Evolutionary conservation across 2,888 invertebrate genomes (phyloP), one percentile per base, ranked within the genome.

Genomic region (Pandemis corylana): DNA sequence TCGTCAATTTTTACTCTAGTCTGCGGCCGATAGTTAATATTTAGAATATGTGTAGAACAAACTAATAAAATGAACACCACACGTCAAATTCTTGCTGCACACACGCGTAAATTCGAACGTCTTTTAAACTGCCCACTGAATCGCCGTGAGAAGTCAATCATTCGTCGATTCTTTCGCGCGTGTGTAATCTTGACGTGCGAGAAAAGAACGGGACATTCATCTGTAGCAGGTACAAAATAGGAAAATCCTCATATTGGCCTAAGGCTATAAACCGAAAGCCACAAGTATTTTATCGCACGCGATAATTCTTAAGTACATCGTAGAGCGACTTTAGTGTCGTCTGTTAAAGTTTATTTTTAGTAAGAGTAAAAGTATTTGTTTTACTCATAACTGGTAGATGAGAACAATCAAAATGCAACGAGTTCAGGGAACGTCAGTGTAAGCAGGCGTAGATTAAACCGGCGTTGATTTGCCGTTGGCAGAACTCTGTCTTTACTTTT

Each of bases 261-360:
- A 82, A 78, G 80, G 80, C 88, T 87, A 41, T 62, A 88, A 85
- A 85, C 76, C 80, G 86, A 85, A 84, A 85, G 81, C 83, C 83
- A 85, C 84, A 84, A 84, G 83, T 85, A 84, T 85, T 88, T 88
- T 89, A 89, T 89, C 85, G 85, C 64, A 65, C 72, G 53, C 88
- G 89, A 89, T 89, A 88, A 89, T 87, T 85, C 83, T 87, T 85
- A 84, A 89, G 85, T 84, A 80, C 80, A 78, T 79, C 82, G 82
- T 87, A 82, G 80, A 77, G 82, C 78, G 66, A 77, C 74, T 89
- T 89, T 87, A 89, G 79, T 76, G 80, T 81, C 83, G 77, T 75
- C 67, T 61, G 71, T 69, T 69, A 69, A 64, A 68, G 41, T 68
- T n/a, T 62, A 5, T 49, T 36, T 68, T 73, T 69, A 69, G 61